These are phyloP conservation scores for Horisme vitalbata DNA, from an alignment of 2,888 invertebrate species.

Conservation along the genomic window DNA sequence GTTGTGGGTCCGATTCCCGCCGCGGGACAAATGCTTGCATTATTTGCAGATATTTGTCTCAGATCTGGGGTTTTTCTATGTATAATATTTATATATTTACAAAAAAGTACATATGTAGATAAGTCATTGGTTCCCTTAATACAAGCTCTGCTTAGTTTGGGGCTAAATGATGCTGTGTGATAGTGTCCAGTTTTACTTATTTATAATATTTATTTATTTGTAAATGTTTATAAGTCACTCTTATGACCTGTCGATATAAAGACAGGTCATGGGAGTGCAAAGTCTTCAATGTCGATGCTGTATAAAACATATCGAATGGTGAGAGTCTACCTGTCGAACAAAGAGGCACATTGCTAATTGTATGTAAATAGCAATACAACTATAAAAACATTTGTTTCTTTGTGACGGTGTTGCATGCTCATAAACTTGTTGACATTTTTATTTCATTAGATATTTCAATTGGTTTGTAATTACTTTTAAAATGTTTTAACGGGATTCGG, in stretches of 20 bases:
- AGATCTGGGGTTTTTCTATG: too few species aligned
- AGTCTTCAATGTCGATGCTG: conserved; percentile 29
- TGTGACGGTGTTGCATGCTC: conserved; percentile 10
- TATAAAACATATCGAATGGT: conserved; percentile 5
- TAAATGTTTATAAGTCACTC: too few species aligned
- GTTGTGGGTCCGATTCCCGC: too few species aligned
- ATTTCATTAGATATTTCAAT: neutral
- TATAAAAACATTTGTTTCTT: conserved; percentile 21
- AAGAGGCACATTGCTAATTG: conserved; percentile 14
- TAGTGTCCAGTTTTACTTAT: too few species aligned
- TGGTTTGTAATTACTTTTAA: neutral
- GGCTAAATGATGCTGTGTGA: too few species aligned
- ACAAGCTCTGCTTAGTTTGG: too few species aligned
- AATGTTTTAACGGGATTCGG: neutral
- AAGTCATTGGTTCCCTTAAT: too few species aligned
- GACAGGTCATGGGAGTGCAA: neutral
- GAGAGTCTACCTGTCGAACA: conserved; percentile 6
- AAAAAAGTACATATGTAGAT: too few species aligned
- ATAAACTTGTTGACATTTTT: conserved; percentile 1
- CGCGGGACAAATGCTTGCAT: too few species aligned
- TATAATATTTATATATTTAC: too few species aligned
- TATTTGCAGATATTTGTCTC: too few species aligned
- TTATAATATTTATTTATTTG: too few species aligned
- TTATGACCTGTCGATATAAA: neutral
- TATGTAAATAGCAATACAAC: conserved; percentile 30